Evolutionary conservation across 2,797 vertebrate genomes (phyloP), one percentile per base, ranked within the genome.

Genomic region (Potorous gilbertii): DNA sequence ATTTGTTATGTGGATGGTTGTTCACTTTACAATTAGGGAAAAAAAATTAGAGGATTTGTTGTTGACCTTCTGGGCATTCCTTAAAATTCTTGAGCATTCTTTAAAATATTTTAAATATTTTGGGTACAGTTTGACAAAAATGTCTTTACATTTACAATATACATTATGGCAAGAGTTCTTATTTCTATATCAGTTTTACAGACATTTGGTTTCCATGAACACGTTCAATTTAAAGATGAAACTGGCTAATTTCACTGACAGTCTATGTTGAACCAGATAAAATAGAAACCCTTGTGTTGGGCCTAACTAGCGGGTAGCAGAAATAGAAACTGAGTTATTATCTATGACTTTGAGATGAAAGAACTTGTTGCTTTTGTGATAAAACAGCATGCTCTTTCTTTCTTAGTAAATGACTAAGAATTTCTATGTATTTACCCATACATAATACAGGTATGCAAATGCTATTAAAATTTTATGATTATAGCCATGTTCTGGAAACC

Each of bases 371-470:
- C 28, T 90, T 16, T 55, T 90, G 90, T 55, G 40, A 87, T 87
- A 87, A 50, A 46, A 87, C 40, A 87, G 9, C 24, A 46, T 10
- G 27, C 1, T 87, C 40, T 87, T 81, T 66, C 14, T n/a, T 74
- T 87, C 40, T 87, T 87, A 3, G 40, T 50, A 87, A 40, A 57
- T 87, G 91, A 94, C 54, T 95, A 92, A 96, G n/a, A 95, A 52
- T 96, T 96, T 97, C 93, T 93, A 0, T 31, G 50, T 31, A 90
- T 90, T 21, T 50, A 50, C 18, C 40, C 1, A 9, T 81, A 81
- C 54, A 54, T 90, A 54, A 90, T 0, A 90, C 3, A 90, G 50
- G 90, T 54, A 90, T 90, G 27, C 54, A 87, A 50, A 50, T 87
- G 9, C 74, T 87, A 27, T 46, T 46, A 87, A 87, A 50, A 81